phyloP scores from a whole-genome alignment of 2,797 vertebrate species.

The Neostethus bicornis region DNA sequence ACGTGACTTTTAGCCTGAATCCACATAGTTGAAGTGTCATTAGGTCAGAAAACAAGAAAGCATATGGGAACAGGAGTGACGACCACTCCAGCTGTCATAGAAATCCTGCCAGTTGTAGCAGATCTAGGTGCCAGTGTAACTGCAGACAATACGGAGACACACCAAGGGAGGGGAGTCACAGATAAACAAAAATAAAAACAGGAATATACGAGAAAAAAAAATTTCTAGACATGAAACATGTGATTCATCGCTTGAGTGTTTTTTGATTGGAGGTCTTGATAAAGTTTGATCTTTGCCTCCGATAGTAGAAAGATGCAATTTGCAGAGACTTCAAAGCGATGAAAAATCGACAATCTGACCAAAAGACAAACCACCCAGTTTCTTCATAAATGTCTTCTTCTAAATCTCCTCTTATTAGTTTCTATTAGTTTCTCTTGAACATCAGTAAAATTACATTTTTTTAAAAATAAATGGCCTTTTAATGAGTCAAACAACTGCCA shows the following conservation, averaged over 20 bases:
- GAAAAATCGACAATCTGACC: conserved; percentile 52
- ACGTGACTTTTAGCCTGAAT: conserved; percentile 32
- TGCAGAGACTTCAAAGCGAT: conserved; percentile 32
- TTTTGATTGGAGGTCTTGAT: conserved; percentile 11
- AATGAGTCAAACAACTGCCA: conserved; percentile 26
- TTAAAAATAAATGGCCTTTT: conserved; percentile 30
- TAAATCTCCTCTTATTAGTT: conserved; percentile 36
- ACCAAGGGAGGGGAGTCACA: conserved; percentile 6
- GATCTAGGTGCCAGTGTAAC: conserved; percentile 36
- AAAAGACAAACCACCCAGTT: conserved; percentile 49
- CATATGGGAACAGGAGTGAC: conserved; percentile 63
- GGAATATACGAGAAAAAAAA: conserved; percentile 25
- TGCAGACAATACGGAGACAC: conserved; percentile 42
- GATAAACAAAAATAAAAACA: conserved; percentile 15
- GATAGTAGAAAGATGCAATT: conserved; percentile 34
- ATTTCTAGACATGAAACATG: conserved; percentile 9
- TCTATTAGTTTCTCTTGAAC: conserved; percentile 41
- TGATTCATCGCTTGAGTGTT: conserved; percentile 33
- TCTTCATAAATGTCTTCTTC: conserved; percentile 39
- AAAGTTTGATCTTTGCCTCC: conserved; percentile 26
- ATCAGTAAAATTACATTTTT: conserved; percentile 12
- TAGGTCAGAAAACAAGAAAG: conserved; percentile 64
- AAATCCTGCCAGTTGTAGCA: conserved; percentile 22
- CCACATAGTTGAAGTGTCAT: conserved; percentile 57
- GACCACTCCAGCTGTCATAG: conserved; percentile 59